These are phyloP conservation scores for Ammodramus savannarum DNA, from an alignment of 2,113 vertebrate species.

Conservation along the genomic window DNA sequence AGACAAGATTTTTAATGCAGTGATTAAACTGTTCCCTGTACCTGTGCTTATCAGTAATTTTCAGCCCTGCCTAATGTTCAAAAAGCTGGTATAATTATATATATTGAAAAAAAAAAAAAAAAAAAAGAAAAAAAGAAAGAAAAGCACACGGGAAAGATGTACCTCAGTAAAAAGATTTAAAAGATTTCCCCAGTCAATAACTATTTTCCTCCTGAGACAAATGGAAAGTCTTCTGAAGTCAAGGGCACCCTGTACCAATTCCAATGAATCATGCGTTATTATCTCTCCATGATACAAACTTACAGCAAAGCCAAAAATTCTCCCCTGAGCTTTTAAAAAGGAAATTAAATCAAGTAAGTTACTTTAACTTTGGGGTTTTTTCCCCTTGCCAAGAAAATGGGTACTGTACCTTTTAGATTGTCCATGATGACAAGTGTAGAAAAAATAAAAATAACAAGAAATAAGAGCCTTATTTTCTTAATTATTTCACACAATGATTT, in stretches of 20 bases:
- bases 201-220: background rate
- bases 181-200: background rate
- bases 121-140: background rate
- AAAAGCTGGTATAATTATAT: background rate
- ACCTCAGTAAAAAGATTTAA: background rate
- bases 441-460: background rate
- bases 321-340: background rate
- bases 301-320: background rate
- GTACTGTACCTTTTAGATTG: background rate
- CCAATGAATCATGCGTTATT: background rate
- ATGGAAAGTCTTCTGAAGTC: background rate
- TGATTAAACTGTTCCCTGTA: background rate
- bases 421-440: background rate
- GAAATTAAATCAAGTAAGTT: background rate
- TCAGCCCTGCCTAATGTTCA: background rate
- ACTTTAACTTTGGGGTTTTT: background rate
- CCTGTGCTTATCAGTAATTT: background rate
- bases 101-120: background rate
- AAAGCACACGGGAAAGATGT: accelerated
- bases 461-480: background rate
- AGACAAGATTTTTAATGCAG: background rate
- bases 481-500: background rate
- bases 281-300: background rate
- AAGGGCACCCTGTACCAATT: background rate
- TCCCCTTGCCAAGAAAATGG: background rate